A percentile compares a stretch with the other conserved stretches of the same genome.
phyloP scores from a whole-genome alignment of 2,797 vertebrate genomes.

The Periophthalmus magnuspinnatus region DNA sequence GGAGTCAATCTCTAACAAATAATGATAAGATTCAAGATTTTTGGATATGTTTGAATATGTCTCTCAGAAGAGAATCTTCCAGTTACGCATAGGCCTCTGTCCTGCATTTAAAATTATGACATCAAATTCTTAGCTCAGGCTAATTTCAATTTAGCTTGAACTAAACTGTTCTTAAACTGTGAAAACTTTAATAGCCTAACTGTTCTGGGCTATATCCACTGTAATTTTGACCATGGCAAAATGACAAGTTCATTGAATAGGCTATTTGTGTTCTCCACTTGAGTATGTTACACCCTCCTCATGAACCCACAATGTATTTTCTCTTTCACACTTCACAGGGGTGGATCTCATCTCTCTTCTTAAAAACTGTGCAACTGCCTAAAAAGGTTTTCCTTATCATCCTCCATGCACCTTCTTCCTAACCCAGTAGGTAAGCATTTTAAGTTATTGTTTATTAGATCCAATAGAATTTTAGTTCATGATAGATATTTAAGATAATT shows the following conservation, averaged over 20 bases:
- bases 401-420: not conserved
- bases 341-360: conserved; percentile 35
- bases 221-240: not conserved
- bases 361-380: conserved; percentile 20
- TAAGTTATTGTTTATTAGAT: not conserved
- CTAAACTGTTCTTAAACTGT: no score
- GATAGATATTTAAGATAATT: no score
- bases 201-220: not conserved
- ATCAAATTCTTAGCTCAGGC: no score
- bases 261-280: not conserved
- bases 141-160: no score
- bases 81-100: no score
- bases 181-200: not conserved
- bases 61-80: no score
- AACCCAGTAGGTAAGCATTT: conserved; percentile 26
- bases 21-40: no score
- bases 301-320: conserved; percentile 7
- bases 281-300: conserved; percentile 9
- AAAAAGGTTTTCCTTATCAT: conserved; percentile 4
- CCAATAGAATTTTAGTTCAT: not conserved
- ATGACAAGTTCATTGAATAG: not conserved
- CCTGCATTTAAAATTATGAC: no score
- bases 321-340: conserved; percentile 6
- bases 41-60: no score
- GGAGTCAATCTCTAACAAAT: no score